Conservation (phyloP, 2,113 vertebrate species). For the Clarias macrocephalus region DNA sequence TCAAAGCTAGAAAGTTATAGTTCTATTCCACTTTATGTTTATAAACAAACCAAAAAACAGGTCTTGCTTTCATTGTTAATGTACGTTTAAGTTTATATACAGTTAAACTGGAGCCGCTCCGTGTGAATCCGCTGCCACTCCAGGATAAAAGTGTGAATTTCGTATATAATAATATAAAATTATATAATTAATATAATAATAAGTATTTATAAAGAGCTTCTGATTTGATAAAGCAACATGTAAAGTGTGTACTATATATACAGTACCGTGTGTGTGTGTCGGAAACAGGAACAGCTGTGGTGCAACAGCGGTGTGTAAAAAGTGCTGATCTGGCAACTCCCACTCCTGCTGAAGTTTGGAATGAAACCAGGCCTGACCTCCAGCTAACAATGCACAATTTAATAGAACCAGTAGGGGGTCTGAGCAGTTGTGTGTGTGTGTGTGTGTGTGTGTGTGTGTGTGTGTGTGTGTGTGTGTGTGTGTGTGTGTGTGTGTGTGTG, state of each 20-base stretch:
- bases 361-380: slow-evolving; percentile 86
- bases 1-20: not conserved
- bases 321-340: slow-evolving; percentile 71
- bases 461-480: slow-evolving; percentile 15
- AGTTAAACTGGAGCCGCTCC: not conserved
- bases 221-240: not conserved
- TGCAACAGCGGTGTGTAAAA: slow-evolving; percentile 24
- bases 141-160: not conserved
- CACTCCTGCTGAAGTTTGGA: slow-evolving; percentile 79
- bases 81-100: not conserved
- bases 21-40: not conserved
- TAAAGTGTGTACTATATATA: not conserved
- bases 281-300: slow-evolving; percentile 5
- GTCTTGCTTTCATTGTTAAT: not conserved
- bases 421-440: slow-evolving; percentile 65
- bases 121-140: not conserved
- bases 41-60: not conserved
- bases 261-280: not conserved
- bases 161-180: not conserved
- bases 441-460: slow-evolving; percentile 55
- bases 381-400: slow-evolving; percentile 88
- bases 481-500: slow-evolving; percentile 28
- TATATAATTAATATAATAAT: not conserved
- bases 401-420: slow-evolving; percentile 73
- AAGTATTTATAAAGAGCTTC: not conserved